Percentiles rank a stretch among this genome's conserved stretches.
These are phyloP conservation scores for Scaptomyza flava DNA, from an alignment of 2,888 invertebrate species.

Conservation along the genomic window DNA sequence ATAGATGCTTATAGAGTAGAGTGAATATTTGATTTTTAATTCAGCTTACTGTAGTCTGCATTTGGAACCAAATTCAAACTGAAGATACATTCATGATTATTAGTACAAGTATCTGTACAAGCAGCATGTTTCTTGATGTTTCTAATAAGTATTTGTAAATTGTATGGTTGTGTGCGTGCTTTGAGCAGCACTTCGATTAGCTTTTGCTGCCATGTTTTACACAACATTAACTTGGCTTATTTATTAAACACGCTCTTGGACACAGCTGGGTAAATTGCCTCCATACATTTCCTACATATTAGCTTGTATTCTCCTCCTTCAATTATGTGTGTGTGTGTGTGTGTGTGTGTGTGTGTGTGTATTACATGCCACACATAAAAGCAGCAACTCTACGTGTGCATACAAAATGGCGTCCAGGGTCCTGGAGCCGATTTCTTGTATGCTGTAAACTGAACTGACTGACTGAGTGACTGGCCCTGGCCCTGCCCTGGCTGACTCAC, in stretches of 20 bases:
- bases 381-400: constrained; percentile 58
- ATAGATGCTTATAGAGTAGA: background rate
- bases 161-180: constrained; percentile 15
- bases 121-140: constrained; percentile 6
- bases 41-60: background rate
- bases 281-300: constrained; percentile 13
- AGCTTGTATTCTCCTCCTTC: constrained; percentile 19
- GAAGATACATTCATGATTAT: background rate
- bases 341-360: constrained; percentile 1
- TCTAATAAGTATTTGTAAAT: constrained; percentile 17
- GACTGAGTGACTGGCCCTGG: constrained; percentile 26
- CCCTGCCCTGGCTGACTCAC: constrained; percentile 11
- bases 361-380: constrained; percentile 35
- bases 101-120: background rate
- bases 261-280: constrained; percentile 38
- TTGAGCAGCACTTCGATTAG: constrained; percentile 35
- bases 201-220: constrained; percentile 42
- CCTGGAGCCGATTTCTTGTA: constrained; percentile 21
- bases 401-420: constrained; percentile 53
- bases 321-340: too few species aligned
- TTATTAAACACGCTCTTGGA: constrained; percentile 69
- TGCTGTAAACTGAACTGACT: constrained; percentile 10
- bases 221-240: constrained; percentile 70
- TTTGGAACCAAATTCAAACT: background rate
- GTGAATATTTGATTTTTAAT: background rate